Conservation (phyloP, 2,797 vertebrate species). For the Xyrichtys novacula region DNA sequence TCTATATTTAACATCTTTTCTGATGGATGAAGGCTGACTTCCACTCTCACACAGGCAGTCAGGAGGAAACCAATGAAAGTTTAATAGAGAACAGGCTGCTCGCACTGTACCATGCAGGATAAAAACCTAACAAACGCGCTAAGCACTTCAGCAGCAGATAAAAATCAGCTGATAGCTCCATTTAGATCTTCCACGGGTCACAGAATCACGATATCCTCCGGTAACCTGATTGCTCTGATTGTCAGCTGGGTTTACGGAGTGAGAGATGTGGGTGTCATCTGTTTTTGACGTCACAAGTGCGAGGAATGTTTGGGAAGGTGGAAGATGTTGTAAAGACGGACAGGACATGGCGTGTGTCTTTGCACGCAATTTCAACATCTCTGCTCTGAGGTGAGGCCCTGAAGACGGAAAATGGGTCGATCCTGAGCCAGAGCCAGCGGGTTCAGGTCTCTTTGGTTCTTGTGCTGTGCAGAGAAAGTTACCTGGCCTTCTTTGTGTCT, state of each 20-base stretch:
- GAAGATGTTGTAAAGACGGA: slow-evolving; percentile 1
- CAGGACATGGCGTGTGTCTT: background rate
- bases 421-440: background rate
- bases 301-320: background rate
- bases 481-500: background rate
- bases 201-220: slow-evolving; percentile 12
- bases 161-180: slow-evolving; percentile 43
- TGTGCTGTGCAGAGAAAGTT: background rate
- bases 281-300: background rate
- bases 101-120: slow-evolving; percentile 25
- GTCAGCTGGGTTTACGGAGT: slow-evolving; percentile 25
- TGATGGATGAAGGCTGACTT: slow-evolving; percentile 78
- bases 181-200: slow-evolving; percentile 22
- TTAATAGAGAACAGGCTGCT: slow-evolving; percentile 71
- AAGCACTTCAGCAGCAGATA: slow-evolving; percentile 29
- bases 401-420: slow-evolving; percentile 12
- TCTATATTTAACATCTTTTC: slow-evolving; percentile 79
- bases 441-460: background rate
- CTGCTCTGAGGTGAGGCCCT: slow-evolving; percentile 22
- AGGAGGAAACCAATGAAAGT: slow-evolving; percentile 78
- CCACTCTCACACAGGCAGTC: slow-evolving; percentile 57
- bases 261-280: background rate
- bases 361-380: background rate
- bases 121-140: slow-evolving; percentile 32
- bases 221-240: slow-evolving; percentile 23